Percentiles rank a stretch among this genome's conserved stretches.
Conservation (phyloP, 2,888 invertebrate species). For the Leucozona laternaria region DNA sequence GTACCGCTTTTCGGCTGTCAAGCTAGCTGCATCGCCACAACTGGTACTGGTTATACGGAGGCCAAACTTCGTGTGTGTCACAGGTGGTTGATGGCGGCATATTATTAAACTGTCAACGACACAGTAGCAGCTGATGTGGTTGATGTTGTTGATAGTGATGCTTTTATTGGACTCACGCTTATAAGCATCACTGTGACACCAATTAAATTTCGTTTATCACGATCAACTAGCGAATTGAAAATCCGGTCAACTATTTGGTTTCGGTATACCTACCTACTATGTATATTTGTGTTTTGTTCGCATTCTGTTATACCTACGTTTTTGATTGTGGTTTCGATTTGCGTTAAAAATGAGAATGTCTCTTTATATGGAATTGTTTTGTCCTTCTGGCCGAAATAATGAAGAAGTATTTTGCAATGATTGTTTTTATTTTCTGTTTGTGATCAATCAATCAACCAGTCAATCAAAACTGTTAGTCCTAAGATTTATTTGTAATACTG, state of each 20-base stretch:
- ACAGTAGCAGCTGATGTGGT: slow-evolving; percentile 46
- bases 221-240: slow-evolving; percentile 47
- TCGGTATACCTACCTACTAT: no score
- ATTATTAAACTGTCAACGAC: slow-evolving; percentile 72
- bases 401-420: slow-evolving; percentile 33
- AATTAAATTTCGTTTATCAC: slow-evolving; percentile 75
- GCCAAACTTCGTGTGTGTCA: slow-evolving; percentile 59
- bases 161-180: slow-evolving; percentile 71
- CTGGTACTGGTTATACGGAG: background rate
- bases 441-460: slow-evolving; percentile 54
- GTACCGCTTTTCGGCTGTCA: slow-evolving; percentile 37
- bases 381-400: slow-evolving; percentile 32
- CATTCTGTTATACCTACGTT: slow-evolving; percentile 12
- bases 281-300: slow-evolving; percentile 8
- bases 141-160: slow-evolving; percentile 64
- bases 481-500: slow-evolving; percentile 2
- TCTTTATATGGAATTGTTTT: slow-evolving; percentile 42
- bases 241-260: slow-evolving; percentile 34
- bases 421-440: background rate
- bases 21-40: background rate
- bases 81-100: slow-evolving; percentile 57
- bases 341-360: slow-evolving; percentile 44
- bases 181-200: slow-evolving; percentile 73
- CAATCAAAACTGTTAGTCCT: slow-evolving; percentile 8
- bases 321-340: slow-evolving; percentile 29